Base-by-base conservation (phyloP, 2,797 vertebrate species). In the Macropus fuliginosus region DNA sequence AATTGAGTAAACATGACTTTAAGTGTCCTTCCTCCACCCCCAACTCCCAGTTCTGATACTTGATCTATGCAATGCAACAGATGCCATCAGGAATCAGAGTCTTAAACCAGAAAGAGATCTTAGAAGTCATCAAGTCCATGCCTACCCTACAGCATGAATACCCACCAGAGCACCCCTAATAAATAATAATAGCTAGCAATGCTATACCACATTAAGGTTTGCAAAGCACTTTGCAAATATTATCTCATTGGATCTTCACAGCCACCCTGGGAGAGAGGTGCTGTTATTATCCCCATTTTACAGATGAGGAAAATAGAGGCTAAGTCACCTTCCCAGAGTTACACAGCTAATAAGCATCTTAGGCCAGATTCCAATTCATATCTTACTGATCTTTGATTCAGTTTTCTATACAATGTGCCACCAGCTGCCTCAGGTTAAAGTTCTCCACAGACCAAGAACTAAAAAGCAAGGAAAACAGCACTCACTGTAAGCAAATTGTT, bases 1-100 rank as follows among this genome's bases (percentile, higher is more conserved):
- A 94, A 97, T 87, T 87, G 74, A 87, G 40, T 46, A 87, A 87
- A 87, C 46, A 50, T 87, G 74, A 50, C 66, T 87, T 46, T 87
- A 87, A 87, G 74, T 50, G 74, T 87, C 40, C 74, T 87, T 87
- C 74, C 74, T 87, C 40, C 56, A 27, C 56, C 55, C 56, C 56
- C 21, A 24, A 1, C 24, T n/a, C 21, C 54, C 40, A 56, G 50
- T 95, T 91, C 93, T 91, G 89, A 14, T 91, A 54, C 91, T 59
- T 59, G 92, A 95, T 28, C 91, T 92, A 62, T 21, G n/a, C 55
- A 87, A 92, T 94, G 9, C 50, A 93, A 92, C 9, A 40, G 34
- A 16, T 74, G 62, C 5, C 10, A 4, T 92, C 52, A 24, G 0
- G 21, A 93, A 90, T 40, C 54, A 52, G n/a, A n/a, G 57, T 92